Conservation (phyloP, 2,888 invertebrate genomes). For the Hirtodrosophila cameraria region DNA sequence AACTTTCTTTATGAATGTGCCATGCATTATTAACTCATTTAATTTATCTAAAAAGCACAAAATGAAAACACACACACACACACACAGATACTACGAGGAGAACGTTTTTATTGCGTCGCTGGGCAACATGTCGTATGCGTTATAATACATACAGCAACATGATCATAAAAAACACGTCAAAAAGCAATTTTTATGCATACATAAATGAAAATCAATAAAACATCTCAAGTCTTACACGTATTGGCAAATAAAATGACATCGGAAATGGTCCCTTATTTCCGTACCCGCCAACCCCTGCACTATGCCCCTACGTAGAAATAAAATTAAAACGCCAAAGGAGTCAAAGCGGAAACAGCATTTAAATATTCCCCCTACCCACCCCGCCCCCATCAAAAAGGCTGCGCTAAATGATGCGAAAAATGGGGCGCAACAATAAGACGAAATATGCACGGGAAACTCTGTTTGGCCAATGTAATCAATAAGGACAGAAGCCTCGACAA, state of each 20-base stretch:
- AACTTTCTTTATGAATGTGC: slow-evolving; percentile 66
- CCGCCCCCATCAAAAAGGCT: slow-evolving; percentile 30
- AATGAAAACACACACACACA: slow-evolving; percentile 22
- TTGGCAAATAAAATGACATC: slow-evolving; percentile 49
- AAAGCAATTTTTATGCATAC: slow-evolving; percentile 71
- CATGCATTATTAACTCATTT: slow-evolving; percentile 71
- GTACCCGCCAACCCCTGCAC: neutral
- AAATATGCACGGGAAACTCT: slow-evolving; percentile 49
- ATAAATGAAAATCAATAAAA: slow-evolving; percentile 78
- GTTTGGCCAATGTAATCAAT: slow-evolving; percentile 67
- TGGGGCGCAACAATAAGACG: slow-evolving; percentile 59
- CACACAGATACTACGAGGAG: neutral
- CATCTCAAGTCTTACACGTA: slow-evolving; percentile 32
- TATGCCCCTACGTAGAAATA: neutral
- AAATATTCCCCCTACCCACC: slow-evolving; percentile 59
- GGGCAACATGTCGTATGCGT: slow-evolving; percentile 61
- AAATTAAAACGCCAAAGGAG: slow-evolving; percentile 20
- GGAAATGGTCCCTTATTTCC: slow-evolving; percentile 4
- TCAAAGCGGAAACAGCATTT: slow-evolving; percentile 59
- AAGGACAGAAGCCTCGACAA: slow-evolving; percentile 30
- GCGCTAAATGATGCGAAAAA: slow-evolving; percentile 72
- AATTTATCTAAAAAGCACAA: slow-evolving; percentile 70
- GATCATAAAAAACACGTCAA: slow-evolving; percentile 71
- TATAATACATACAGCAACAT: slow-evolving; percentile 54
- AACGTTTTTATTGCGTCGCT: slow-evolving; percentile 41